Evolutionary conservation across 1,140 invertebrate species (phyloP), one percentile per base, ranked within the genome.

Genomic region (Halesus radiatus): DNA sequence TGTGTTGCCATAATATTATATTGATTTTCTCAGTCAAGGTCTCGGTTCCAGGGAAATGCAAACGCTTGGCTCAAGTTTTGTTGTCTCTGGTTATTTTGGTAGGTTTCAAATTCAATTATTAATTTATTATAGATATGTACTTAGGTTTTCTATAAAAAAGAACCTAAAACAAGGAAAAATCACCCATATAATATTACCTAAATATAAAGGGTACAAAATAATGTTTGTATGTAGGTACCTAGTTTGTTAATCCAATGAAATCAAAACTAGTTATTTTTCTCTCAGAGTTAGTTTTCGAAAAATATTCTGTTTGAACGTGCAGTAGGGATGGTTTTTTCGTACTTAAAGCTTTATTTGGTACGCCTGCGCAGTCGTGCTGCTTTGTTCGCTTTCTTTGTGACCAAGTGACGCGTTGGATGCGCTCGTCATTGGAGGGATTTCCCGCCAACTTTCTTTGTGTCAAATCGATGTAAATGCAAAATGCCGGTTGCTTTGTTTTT

Each of bases 401-500:
- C 37, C 60, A 29, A 8, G 26, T 50, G 45, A 66, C 76, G 52
- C 56, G 52, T 16, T 29, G 76, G 23, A 29, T 56, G 76, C 29
- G 50, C 60, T 64, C 32, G 76, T 53, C 60, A 26, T n/a, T 54
- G 78, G 77, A 29, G 60, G 72, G 73, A 81, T 77, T 78, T 76
- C 79, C 72, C 82, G 78, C 75, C 62, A 78, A 64, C n/a, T 75
- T 60, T 58, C 54, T 75, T 75, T 75, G 26, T 75, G 29, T 75
- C 26, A 32, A 20, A 75, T 3, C 15, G 22, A 26, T 20, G 20
- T 54, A 15, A 22, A n/a, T 3, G 62, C 1, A 29, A 64, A 16
- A 53, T 53, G 45, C 15, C n/a, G 64, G 37, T 68, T 37, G n/a
- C 64, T 68, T 68, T 50, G 64, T 68, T 68, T 37, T 20, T 1